phyloP scores from a whole-genome alignment of 1,140 invertebrate genomes.

The Orius insidiosus region DNA sequence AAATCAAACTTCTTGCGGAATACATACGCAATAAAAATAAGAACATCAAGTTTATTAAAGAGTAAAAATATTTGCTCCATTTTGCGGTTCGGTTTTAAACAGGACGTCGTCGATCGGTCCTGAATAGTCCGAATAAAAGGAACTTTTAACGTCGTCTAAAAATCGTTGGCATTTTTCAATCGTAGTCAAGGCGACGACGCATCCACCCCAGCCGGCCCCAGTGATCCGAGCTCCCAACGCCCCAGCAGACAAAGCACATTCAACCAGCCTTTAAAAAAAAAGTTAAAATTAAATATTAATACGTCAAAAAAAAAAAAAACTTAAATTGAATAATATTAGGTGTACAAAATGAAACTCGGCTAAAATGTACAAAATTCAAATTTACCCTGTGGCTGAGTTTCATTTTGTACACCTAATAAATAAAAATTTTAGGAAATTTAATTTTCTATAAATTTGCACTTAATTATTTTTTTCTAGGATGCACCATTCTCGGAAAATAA shows the following conservation, averaged over 20 bases:
- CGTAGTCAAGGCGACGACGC: conserved; percentile 70
- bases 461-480: no score
- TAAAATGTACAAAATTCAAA: no score
- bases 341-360: no score
- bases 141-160: conserved; percentile 46
- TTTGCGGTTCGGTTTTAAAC: conserved; percentile 41
- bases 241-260: conserved; percentile 49
- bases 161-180: conserved; percentile 47
- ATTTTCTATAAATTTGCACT: no score
- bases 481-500: neutral
- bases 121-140: conserved; percentile 44
- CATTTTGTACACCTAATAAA: no score
- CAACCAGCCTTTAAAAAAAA: conserved; percentile 37
- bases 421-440: no score
- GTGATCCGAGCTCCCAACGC: conserved; percentile 76
- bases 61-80: conserved; percentile 30
- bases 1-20: no score
- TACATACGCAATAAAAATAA: no score
- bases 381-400: no score
- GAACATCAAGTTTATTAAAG: no score
- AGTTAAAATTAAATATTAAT: neutral
- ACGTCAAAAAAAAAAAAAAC: neutral
- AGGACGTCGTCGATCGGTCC: conserved; percentile 28
- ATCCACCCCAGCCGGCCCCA: conserved; percentile 94
- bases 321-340: neutral